Evolutionary conservation across 53 echinoderm and acorn worm genomes (phyloP).

Genomic region (Zoroaster sp.): DNA sequence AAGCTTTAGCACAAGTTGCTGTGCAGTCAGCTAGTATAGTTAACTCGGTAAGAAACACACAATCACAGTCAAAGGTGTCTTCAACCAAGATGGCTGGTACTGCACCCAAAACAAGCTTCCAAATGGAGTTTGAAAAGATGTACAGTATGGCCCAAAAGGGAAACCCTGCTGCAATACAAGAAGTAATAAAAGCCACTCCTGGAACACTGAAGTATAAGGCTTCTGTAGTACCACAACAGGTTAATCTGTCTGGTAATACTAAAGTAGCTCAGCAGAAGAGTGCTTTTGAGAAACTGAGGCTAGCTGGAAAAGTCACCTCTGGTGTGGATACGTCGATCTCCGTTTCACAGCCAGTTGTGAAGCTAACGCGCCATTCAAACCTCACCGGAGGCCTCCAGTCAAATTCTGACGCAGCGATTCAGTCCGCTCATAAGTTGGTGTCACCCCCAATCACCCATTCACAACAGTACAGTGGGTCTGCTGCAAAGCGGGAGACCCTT

Average conservation of each 20-base stretch:
- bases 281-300: constrained; percentile 39
- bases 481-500: constrained; percentile 23
- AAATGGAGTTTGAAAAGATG: constrained; percentile 51
- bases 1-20: not conserved
- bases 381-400: not conserved
- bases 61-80: not conserved
- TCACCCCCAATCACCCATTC: not conserved
- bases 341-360: constrained; percentile 68
- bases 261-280: constrained; percentile 4
- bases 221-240: not conserved
- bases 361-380: constrained; percentile 61
- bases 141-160: constrained; percentile 31
- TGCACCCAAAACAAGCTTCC: constrained; percentile 23
- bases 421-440: constrained; percentile 8
- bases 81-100: not conserved
- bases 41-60: constrained; percentile 4
- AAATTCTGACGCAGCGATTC: not conserved
- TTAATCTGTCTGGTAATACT: not conserved
- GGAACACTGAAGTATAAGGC: not conserved
- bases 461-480: not conserved
- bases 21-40: not conserved
- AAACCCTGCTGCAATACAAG: not conserved
- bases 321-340: not conserved
- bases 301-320: constrained; percentile 2
- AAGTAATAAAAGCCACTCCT: constrained; percentile 8